Percentiles rank a stretch among this genome's conserved stretches.
phyloP scores from a whole-genome alignment of 2,113 vertebrate genomes.

The Macrotus californicus region DNA sequence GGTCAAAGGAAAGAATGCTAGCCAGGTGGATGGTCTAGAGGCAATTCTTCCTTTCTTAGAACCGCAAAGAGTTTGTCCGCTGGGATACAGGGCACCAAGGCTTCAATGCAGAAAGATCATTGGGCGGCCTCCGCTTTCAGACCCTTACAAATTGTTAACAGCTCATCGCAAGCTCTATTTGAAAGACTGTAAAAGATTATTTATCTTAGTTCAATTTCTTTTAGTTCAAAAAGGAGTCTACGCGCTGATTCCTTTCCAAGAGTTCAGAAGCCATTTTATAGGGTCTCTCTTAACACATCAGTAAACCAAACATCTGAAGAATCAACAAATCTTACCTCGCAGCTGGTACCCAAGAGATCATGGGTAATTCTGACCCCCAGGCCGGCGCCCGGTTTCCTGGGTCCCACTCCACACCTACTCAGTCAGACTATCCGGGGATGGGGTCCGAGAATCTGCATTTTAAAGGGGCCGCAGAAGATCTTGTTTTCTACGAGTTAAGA shows the following conservation, averaged over 20 bases:
- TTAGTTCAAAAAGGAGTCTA: neutral
- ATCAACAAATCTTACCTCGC: neutral
- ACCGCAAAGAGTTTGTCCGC: neutral
- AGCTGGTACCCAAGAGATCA: neutral
- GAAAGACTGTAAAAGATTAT: neutral
- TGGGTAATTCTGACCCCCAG: neutral
- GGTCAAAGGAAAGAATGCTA: neutral
- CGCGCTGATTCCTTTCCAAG: neutral
- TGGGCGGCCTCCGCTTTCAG: neutral
- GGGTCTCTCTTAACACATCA: neutral
- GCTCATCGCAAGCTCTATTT: neutral
- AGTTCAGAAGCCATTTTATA: slow-evolving; percentile 17
- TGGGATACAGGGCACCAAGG: neutral
- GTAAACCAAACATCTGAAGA: neutral
- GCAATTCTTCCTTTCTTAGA: neutral
- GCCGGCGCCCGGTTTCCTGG: neutral
- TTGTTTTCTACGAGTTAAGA: neutral
- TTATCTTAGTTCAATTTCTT: neutral
- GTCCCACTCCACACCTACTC: neutral
- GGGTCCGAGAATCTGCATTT: neutral
- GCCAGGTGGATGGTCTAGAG: neutral
- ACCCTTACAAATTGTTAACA: neutral
- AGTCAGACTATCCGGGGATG: neutral
- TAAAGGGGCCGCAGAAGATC: neutral
- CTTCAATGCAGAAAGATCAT: neutral